These are phyloP conservation scores for Zoanthus sansibaricus DNA, from an alignment of 92 coral and sea anemone species.

Conservation along the genomic window DNA sequence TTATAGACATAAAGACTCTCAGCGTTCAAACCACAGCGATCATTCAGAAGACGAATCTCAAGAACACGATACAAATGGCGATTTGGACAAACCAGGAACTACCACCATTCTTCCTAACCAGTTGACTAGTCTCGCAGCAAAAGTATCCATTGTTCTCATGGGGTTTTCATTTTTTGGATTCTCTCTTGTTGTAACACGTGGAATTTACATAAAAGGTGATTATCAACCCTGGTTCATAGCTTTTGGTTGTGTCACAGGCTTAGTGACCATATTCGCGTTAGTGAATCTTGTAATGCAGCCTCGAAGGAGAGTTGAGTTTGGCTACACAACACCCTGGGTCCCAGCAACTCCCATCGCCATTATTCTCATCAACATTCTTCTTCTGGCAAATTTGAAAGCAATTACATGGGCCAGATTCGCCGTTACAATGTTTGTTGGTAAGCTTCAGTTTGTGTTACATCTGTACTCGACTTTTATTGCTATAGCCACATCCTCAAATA, in stretches of 20 bases:
- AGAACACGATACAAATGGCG: constrained; percentile 23
- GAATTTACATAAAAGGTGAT: constrained; percentile 13
- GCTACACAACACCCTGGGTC: constrained; percentile 64
- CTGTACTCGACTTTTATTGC: too few species aligned
- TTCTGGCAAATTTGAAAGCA: constrained; percentile 73
- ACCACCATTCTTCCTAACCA: constrained; percentile 14
- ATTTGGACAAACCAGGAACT: not conserved
- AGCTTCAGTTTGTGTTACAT: constrained; percentile 15
- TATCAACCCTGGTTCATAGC: constrained; percentile 35
- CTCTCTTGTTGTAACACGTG: constrained; percentile 29
- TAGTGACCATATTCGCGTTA: constrained; percentile 50
- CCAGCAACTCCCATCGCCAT: constrained; percentile 73
- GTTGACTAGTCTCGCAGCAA: constrained; percentile 24
- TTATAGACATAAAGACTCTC: constrained; percentile 23
- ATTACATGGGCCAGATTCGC: constrained; percentile 88
- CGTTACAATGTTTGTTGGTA: constrained; percentile 85
- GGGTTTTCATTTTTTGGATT: constrained; percentile 35
- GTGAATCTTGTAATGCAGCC: constrained; percentile 71
- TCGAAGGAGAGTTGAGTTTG: constrained; percentile 38
- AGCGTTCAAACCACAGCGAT: constrained; percentile 3
- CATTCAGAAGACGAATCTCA: constrained; percentile 26
- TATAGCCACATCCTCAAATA: too few species aligned
- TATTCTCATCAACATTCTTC: constrained; percentile 69
- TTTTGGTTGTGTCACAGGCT: constrained; percentile 59
- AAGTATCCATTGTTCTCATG: constrained; percentile 7